Evolutionary conservation across 35 echinoderm and acorn worm species (phyloP), one percentile per base, ranked within the genome.

Genomic region (Lytechinus pictus): DNA sequence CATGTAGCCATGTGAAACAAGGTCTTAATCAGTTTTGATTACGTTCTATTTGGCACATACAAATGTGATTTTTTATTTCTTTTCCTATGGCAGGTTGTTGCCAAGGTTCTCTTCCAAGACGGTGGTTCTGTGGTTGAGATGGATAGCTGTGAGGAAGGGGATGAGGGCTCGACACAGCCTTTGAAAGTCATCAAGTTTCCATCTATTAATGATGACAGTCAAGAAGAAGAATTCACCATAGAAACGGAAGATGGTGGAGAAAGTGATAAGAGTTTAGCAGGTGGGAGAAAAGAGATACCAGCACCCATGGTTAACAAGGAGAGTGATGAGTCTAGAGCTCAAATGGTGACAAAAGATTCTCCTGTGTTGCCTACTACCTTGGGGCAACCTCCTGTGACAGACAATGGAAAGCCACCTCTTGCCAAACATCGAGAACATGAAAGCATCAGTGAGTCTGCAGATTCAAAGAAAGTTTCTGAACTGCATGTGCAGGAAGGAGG

Each of bases 161-260:
- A 44, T 21, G 92, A 93, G 55, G 53, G 53, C 4, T 93, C 24
- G 27, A 93, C 92, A 4, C 92, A 93, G 24, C 92, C 92, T 19
- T 27, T 93, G 53, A 53, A 33, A 24, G 54, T 93, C 29, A 28
- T 93, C 13, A 93, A 93, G 55, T 16, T 93, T 24, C 92, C 92
- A 1, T 93, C 92, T 11, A 57, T 93, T 8, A 93, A 53, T 55
- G 92, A 93, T 93, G 92, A 93, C 8, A 93, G 92, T 53, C 92
- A 93, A 54, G 92, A 93, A 11, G 92, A 93, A 28, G 92, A 93
- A 10, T 93, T 55, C 92, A 93, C 92, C 54, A 93, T 93, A 44
- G 92, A 93, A 28, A 93, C 92, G 3, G 92, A 93, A 24, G 92
- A 93, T 57, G 52, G 52, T 54, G 92, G n/a, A 93, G 92, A 93